Evolutionary conservation across 1,140 invertebrate genomes (phyloP), one percentile per base, ranked within the genome.

Genomic region (Mesaphorura yosii): DNA sequence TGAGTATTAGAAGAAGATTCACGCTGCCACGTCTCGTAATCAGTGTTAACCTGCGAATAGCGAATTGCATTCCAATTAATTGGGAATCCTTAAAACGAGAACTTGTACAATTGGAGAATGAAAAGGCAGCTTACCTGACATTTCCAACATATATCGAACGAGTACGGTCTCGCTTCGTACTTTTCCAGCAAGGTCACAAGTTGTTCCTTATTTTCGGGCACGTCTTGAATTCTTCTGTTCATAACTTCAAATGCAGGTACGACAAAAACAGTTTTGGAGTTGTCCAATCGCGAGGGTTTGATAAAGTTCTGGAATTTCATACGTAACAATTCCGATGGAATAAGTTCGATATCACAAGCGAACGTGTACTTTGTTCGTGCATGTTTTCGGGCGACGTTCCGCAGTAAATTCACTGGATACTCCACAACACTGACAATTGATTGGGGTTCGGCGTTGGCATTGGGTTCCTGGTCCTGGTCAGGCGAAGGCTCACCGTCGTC

Each of bases 191-290:
- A 58, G 17, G 66, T 63, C 25, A 78, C 44, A 1, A 80, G 65
- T 17, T 71, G 66, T 10, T 60, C 28, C 66, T 78, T 78, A 31
- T 66, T 66, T 3, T 51, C 25, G n/a, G 75, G 75, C n/a, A n/a
- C n/a, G n/a, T n/a, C n/a, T n/a, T n/a, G n/a, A n/a, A n/a, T n/a
- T n/a, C n/a, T n/a, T n/a, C n/a, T n/a, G n/a, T n/a, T n/a, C 55
- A 69, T 66, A 3, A 69, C 65, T 66, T 80, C 78, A 67, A 78
- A 80, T 4, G 70, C 70, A 53, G 77, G 77, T n/a, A 80, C 67
- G 14, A 80, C 75, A 67, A 70, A 79, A 4, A 74, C 76, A 34
- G 69, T 69, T 56, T 72, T 72, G 31, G n/a, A 34, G n/a, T 34
- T 34, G 10, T 29, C 50, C 48, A 37, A 65, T 64, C 44, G 47